Percentiles rank a stretch among this genome's conserved stretches.
Evolutionary conservation across 2,113 vertebrate genomes (phyloP).

Genomic region (Abramis brama): DNA sequence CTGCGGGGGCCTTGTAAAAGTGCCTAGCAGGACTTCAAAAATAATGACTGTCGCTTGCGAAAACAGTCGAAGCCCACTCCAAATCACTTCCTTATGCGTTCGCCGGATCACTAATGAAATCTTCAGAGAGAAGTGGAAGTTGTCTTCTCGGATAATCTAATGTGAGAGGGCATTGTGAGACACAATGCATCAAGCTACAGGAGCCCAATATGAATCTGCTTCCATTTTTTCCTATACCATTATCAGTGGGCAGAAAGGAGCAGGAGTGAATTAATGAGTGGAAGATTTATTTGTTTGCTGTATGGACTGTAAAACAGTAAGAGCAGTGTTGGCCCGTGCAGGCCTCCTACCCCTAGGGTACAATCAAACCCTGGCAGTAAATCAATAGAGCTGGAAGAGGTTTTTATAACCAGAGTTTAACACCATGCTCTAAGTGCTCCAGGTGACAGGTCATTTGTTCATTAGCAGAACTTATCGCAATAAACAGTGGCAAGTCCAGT

Average conservation of each 20-base stretch:
- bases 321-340: constrained; percentile 76
- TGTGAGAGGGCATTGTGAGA: constrained; percentile 60
- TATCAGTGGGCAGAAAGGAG: constrained; percentile 69
- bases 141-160: constrained; percentile 72
- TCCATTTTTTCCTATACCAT: constrained; percentile 60
- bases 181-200: constrained; percentile 63
- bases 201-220: constrained; percentile 66
- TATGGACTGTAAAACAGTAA: constrained; percentile 84
- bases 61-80: constrained; percentile 62
- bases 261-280: constrained; percentile 77
- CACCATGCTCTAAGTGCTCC: constrained; percentile 80
- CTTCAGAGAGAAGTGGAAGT: constrained; percentile 68
- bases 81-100: constrained; percentile 73
- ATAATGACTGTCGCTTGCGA: constrained; percentile 68
- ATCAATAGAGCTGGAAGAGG: constrained; percentile 84
- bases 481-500: constrained; percentile 79
- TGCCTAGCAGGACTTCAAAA: constrained; percentile 70
- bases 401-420: constrained; percentile 83
- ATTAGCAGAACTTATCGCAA: constrained; percentile 85
- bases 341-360: constrained; percentile 78
- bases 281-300: constrained; percentile 86
- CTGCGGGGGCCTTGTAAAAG: constrained; percentile 64
- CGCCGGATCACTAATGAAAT: constrained; percentile 66
- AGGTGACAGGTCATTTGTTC: constrained; percentile 86
- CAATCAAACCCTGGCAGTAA: constrained; percentile 85